Conservation (phyloP, 2,888 invertebrate species). For the Galeopsomyia nigrocyanea region DNA sequence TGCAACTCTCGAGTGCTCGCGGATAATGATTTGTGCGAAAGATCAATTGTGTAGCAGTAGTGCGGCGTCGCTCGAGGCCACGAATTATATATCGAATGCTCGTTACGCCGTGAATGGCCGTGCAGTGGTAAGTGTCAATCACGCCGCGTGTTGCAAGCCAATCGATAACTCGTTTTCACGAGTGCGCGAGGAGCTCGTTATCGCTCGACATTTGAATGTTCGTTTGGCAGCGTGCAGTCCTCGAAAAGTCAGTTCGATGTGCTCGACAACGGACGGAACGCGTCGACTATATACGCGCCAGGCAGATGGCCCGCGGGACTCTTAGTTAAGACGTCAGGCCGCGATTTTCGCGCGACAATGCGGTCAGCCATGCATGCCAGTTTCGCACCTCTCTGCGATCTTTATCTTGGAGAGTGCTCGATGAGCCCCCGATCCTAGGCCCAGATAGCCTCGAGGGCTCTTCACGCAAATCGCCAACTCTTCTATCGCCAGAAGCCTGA, state of each 20-base stretch:
- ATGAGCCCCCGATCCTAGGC: conserved; percentile 60
- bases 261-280: no score
- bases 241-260: no score
- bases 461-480: conserved; percentile 49
- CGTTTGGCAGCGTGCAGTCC: no score
- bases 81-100: conserved; percentile 12
- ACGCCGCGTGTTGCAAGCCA: not conserved
- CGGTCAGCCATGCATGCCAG: conserved; percentile 66
- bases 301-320: conserved; percentile 30
- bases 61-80: not conserved
- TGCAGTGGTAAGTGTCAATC: conserved; percentile 23
- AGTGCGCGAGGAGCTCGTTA: no score
- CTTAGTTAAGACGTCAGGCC: conserved; percentile 66
- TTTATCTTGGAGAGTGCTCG: conserved; percentile 68
- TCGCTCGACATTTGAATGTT: no score
- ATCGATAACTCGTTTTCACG: no score
- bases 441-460: conserved; percentile 66
- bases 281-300: no score
- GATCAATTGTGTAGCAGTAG: conserved; percentile 5
- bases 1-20: not conserved
- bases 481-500: not conserved
- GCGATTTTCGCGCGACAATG: conserved; percentile 59
- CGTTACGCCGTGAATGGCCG: not conserved
- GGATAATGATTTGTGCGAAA: conserved; percentile 32
- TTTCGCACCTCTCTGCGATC: conserved; percentile 67